A percentile compares a stretch with the other conserved stretches of the same genome.
Conservation (phyloP, 2,797 vertebrate genomes). For the Rhinophrynus dorsalis region DNA sequence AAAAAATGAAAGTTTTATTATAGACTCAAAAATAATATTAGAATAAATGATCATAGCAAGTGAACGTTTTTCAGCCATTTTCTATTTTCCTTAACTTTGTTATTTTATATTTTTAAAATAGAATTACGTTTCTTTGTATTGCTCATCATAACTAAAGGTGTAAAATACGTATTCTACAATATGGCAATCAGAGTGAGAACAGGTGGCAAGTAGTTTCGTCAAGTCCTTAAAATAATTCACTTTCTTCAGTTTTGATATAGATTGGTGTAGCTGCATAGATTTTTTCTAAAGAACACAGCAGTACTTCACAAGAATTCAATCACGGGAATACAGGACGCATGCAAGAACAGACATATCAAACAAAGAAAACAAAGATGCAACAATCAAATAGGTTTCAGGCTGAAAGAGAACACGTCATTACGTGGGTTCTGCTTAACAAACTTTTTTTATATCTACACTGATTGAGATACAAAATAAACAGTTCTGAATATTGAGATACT, state of each 20-base stretch:
- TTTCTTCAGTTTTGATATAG: constrained; percentile 20
- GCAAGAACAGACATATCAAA: neutral
- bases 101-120: too few relatives aligned
- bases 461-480: neutral
- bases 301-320: neutral
- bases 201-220: constrained; percentile 16
- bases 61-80: too few relatives aligned
- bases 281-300: neutral
- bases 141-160: too few relatives aligned
- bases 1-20: too few relatives aligned
- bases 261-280: neutral
- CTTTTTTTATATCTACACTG: neutral
- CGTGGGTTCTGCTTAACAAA: neutral
- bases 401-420: neutral
- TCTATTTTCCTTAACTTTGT: neutral
- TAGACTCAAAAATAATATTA: too few relatives aligned
- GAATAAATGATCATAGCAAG: too few relatives aligned
- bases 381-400: neutral
- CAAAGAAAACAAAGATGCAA: neutral
- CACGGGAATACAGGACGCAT: neutral
- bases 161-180: constrained; percentile 6
- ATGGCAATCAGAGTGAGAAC: neutral
- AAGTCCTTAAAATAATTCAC: constrained; percentile 18
- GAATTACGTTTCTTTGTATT: too few relatives aligned
- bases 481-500: too few relatives aligned